These are phyloP conservation scores for Magallana nippona DNA, from an alignment of 2,888 invertebrate genomes.

Conservation along the genomic window DNA sequence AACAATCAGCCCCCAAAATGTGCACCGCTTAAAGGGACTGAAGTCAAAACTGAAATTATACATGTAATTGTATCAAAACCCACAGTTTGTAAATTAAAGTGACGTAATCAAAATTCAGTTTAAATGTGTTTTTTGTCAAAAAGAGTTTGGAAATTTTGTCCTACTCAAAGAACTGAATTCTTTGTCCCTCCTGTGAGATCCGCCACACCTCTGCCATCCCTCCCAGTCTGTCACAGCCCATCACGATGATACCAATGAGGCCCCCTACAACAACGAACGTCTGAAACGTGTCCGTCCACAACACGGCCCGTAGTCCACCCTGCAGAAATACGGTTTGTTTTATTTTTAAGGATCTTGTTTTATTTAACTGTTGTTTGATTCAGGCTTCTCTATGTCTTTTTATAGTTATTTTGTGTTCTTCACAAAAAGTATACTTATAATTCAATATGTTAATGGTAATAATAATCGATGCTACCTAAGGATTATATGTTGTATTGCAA, in stretches of 20 bases:
- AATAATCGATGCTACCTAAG: too few relatives aligned
- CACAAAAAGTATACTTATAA: too few relatives aligned
- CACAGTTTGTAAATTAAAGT: not conserved
- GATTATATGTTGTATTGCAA: too few relatives aligned
- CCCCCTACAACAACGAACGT: conserved; percentile 79
- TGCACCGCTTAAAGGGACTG: conserved; percentile 90
- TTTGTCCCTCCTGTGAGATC: conserved; percentile 65
- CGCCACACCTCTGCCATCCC: conserved; percentile 73
- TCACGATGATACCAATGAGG: conserved; percentile 76
- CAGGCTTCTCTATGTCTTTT: too few relatives aligned
- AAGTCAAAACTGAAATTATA: conserved; percentile 84
- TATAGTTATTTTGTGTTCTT: too few relatives aligned
- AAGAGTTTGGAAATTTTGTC: conserved; percentile 4
- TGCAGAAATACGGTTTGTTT: conserved; percentile 52
- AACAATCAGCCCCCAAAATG: conserved; percentile 90
- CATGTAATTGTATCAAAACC: not conserved
- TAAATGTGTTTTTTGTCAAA: too few relatives aligned
- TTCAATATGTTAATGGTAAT: too few relatives aligned
- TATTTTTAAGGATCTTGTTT: not conserved
- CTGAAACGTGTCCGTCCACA: conserved; percentile 80
- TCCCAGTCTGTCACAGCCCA: conserved; percentile 75
- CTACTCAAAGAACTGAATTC: conserved; percentile 77
- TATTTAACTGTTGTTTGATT: too few relatives aligned
- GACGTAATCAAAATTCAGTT: not conserved
- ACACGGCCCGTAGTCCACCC: conserved; percentile 80